A percentile compares a stretch with the other conserved stretches of the same genome.
phyloP scores from a whole-genome alignment of 1,140 invertebrate genomes.

The Aphelenchoides avenae region DNA sequence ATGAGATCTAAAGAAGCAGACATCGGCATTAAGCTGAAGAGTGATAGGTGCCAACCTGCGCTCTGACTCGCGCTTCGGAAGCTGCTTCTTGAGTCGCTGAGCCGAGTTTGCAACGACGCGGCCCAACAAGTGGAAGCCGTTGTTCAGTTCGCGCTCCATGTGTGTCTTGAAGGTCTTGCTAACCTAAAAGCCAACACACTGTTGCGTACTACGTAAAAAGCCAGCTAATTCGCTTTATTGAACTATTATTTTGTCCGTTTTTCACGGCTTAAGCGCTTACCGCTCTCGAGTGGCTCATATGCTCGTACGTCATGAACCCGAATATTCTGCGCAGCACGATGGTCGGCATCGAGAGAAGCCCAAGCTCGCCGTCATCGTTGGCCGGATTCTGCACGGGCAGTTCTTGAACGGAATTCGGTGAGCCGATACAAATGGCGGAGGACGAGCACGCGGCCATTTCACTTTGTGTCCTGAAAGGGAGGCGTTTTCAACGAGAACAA shows the following conservation, averaged over 20 bases:
- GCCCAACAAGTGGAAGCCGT: conserved; percentile 21
- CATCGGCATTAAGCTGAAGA: conserved; percentile 1
- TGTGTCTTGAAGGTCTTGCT: conserved; percentile 15
- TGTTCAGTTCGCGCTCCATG: conserved; percentile 15
- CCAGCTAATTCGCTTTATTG: too few species aligned
- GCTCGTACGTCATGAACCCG: conserved; percentile 7
- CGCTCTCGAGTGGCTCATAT: conserved; percentile 17
- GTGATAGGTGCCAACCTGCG: conserved; percentile 59
- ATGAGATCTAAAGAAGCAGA: conserved; percentile 66
- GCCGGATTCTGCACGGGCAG: too few species aligned
- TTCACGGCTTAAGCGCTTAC: conserved; percentile 19
- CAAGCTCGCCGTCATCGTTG: too few species aligned
- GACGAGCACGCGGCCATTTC: too few species aligned
- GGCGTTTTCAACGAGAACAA: too few species aligned
- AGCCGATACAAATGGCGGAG: too few species aligned
- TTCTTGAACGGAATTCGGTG: too few species aligned
- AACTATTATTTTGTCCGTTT: too few species aligned
- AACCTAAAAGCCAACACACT: conserved; percentile 12
- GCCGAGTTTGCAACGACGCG: conserved; percentile 9
- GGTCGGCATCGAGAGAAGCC: conserved; percentile 1
- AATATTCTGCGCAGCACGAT: conserved; percentile 15
- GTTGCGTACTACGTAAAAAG: neutral
- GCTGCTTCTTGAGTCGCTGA: conserved; percentile 69
- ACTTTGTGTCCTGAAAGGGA: too few species aligned
- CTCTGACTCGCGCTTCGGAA: conserved; percentile 82